Evolutionary conservation across 2,888 invertebrate genomes (phyloP).

Genomic region (Carabus problematicus): DNA sequence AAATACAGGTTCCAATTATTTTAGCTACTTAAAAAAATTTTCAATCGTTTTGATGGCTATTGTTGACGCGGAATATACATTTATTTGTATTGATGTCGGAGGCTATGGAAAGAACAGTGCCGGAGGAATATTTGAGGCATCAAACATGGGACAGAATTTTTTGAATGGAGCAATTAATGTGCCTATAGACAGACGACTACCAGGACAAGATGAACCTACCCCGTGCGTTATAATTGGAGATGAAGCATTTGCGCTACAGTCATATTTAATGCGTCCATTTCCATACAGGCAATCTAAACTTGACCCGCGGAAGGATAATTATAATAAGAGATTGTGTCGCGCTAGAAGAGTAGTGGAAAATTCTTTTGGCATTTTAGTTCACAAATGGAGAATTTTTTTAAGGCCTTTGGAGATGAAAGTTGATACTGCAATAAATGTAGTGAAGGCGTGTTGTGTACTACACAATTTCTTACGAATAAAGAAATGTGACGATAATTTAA

Average conservation of each 20-base stretch:
- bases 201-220: constrained; percentile 34
- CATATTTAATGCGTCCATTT: constrained; percentile 46
- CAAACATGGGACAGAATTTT: constrained; percentile 45
- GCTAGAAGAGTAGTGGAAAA: constrained; percentile 48
- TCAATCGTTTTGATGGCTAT: constrained; percentile 30
- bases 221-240: constrained; percentile 47
- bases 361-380: constrained; percentile 48
- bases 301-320: not conserved
- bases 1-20: constrained; percentile 44
- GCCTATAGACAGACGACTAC: constrained; percentile 40
- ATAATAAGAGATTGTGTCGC: constrained; percentile 44
- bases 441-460: constrained; percentile 45
- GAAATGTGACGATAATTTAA: constrained; percentile 39
- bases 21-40: constrained; percentile 44
- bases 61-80: constrained; percentile 46
- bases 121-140: constrained; percentile 45
- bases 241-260: constrained; percentile 44
- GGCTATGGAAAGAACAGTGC: constrained; percentile 42
- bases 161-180: constrained; percentile 40
- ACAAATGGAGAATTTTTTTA: constrained; percentile 46
- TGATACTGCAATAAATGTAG: constrained; percentile 43
- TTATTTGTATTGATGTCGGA: constrained; percentile 44
- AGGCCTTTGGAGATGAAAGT: constrained; percentile 46
- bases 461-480: constrained; percentile 47
- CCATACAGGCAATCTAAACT: constrained; percentile 39